Evolutionary conservation across 2,113 vertebrate genomes (phyloP).

Genomic region (Anarhynchus alexandrinus): DNA sequence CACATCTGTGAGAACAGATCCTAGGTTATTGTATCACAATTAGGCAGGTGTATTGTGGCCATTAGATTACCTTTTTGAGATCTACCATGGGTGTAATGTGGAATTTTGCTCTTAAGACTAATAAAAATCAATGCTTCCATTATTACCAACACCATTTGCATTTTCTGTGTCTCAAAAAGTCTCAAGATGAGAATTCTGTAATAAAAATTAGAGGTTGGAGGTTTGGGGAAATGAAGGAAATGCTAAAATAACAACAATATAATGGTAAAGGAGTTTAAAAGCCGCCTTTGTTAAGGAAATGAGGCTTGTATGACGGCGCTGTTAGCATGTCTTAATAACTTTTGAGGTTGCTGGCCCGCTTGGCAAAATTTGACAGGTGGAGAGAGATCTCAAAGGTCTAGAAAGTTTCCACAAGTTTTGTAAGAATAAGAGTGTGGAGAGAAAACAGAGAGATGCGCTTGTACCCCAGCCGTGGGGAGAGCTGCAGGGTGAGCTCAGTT

Average conservation of each 20-base stretch:
- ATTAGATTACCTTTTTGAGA: slow-evolving; percentile 45
- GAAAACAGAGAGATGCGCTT: background rate
- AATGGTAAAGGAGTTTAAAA: background rate
- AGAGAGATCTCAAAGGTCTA: background rate
- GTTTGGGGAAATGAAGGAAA: background rate
- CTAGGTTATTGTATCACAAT: background rate
- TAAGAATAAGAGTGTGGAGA: background rate
- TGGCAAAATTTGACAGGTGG: background rate
- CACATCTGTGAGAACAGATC: slow-evolving; percentile 38
- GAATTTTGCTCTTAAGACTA: slow-evolving; percentile 34
- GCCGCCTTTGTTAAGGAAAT: background rate
- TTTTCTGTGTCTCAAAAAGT: slow-evolving; percentile 11
- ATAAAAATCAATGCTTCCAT: background rate
- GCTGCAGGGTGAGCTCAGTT: background rate
- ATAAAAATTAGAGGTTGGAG: background rate
- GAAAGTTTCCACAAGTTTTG: background rate
- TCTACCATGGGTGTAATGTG: background rate
- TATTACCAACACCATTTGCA: background rate
- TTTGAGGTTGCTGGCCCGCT: background rate
- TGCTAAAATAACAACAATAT: background rate
- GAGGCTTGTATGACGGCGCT: background rate
- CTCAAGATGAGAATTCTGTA: slow-evolving; percentile 10
- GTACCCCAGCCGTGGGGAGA: background rate
- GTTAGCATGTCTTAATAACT: background rate
- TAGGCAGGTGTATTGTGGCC: slow-evolving; percentile 31